A percentile compares a stretch with the other conserved stretches of the same genome.
phyloP scores from a whole-genome alignment of 2,888 invertebrate genomes.

The Eupithecia dodoneata region DNA sequence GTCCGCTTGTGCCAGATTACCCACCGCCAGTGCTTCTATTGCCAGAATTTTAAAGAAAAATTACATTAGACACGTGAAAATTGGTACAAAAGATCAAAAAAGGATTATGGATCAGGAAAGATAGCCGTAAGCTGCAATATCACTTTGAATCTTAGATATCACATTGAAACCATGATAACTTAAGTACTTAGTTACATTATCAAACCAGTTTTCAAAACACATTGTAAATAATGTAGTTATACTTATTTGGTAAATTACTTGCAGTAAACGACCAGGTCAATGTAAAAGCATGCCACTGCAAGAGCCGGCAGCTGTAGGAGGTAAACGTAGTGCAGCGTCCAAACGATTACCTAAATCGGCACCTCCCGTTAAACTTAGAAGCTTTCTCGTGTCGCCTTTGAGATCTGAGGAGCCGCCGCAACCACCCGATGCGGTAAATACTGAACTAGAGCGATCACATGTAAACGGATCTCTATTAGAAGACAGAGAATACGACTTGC shows the following conservation, averaged over 20 bases:
- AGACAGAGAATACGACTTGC: background rate
- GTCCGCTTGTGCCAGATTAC: background rate
- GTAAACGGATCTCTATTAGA: background rate
- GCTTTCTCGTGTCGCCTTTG: constrained; percentile 42
- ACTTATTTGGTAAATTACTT: background rate
- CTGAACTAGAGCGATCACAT: background rate
- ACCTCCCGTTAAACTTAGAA: constrained; percentile 38
- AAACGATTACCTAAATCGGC: constrained; percentile 39
- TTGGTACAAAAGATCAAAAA: no score
- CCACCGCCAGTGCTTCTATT: no score
- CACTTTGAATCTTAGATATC: no score
- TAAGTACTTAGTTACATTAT: background rate
- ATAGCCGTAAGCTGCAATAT: no score
- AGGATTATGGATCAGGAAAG: no score
- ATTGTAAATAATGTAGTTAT: background rate
- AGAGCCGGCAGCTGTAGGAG: constrained; percentile 11
- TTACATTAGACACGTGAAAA: no score
- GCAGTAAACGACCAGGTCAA: background rate
- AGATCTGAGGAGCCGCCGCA: constrained; percentile 21
- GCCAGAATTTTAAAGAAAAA: no score
- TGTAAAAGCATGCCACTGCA: constrained; percentile 12
- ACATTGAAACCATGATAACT: background rate
- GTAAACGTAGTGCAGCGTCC: constrained; percentile 33
- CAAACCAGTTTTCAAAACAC: background rate
- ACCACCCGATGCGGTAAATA: constrained; percentile 8